Percentiles rank a stretch among this genome's conserved stretches.
Evolutionary conservation across 2,797 vertebrate species (phyloP).

Genomic region (Cygnus olor): DNA sequence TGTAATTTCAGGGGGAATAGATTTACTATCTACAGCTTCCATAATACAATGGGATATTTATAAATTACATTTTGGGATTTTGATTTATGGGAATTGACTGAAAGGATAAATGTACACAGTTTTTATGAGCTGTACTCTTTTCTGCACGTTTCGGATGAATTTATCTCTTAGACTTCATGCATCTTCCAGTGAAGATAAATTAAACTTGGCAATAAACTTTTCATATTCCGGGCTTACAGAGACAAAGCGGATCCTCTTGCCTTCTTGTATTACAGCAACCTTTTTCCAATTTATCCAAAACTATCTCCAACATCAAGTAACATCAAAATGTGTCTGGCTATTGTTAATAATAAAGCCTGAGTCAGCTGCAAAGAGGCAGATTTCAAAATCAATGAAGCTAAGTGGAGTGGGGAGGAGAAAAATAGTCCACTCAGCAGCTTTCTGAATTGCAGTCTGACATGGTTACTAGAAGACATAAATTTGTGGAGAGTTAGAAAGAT

Average conservation of each 20-base stretch:
- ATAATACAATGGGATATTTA: not conserved
- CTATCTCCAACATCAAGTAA: not conserved
- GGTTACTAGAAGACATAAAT: constrained; percentile 34
- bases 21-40: not conserved
- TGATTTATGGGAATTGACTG: constrained; percentile 16
- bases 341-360: constrained; percentile 32
- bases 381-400: constrained; percentile 2
- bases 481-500: constrained; percentile 7
- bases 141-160: not conserved
- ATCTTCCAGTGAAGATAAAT: not conserved
- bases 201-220: constrained; percentile 24
- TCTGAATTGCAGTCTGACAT: not conserved
- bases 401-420: constrained; percentile 12
- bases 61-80: not conserved
- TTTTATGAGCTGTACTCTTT: constrained; percentile 11
- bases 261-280: not conserved
- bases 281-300: not conserved
- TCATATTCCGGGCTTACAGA: not conserved
- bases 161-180: not conserved
- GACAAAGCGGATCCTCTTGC: not conserved
- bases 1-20: not conserved
- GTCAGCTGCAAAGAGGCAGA: constrained; percentile 1
- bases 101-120: not conserved
- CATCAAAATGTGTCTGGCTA: constrained; percentile 1
- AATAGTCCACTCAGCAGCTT: constrained; percentile 24